Conservation (phyloP, 2,113 vertebrate genomes). For the Anguilla japonica region DNA sequence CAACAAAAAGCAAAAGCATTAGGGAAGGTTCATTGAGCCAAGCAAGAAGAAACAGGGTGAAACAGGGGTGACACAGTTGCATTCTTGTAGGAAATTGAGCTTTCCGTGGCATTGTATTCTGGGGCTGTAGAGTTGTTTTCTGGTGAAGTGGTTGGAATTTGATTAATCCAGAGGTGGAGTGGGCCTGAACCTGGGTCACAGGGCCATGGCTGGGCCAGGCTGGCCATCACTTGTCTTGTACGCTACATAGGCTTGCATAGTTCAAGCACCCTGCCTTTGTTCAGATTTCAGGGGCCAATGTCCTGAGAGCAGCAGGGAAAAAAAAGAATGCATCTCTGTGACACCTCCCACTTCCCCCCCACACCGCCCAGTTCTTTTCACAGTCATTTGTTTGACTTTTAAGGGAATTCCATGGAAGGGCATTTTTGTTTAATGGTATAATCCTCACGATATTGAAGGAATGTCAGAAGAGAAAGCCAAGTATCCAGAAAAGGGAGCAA, state of each 20-base stretch:
- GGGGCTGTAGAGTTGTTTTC: not conserved
- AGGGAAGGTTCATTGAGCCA: not conserved
- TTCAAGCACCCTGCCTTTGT: not conserved
- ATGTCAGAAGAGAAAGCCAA: not conserved
- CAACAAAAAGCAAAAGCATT: constrained; percentile 18
- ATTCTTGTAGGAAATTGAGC: not conserved
- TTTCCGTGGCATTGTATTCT: not conserved
- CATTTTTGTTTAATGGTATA: not conserved
- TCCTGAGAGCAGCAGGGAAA: not conserved
- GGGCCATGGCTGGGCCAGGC: not conserved
- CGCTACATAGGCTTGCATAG: not conserved
- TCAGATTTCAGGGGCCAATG: not conserved
- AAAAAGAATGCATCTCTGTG: not conserved
- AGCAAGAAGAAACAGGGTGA: too few relatives aligned
- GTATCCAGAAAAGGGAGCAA: not conserved
- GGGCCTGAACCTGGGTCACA: not conserved
- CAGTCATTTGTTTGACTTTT: not conserved
- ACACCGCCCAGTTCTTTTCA: not conserved
- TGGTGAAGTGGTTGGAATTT: not conserved
- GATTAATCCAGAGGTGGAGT: not conserved
- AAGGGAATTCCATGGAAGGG: not conserved
- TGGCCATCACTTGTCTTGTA: not conserved
- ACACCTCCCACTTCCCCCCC: not conserved
- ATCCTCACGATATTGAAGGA: not conserved
- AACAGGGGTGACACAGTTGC: not conserved